Conservation (phyloP, 2,113 vertebrate genomes). For the Cygnus buccinator region DNA sequence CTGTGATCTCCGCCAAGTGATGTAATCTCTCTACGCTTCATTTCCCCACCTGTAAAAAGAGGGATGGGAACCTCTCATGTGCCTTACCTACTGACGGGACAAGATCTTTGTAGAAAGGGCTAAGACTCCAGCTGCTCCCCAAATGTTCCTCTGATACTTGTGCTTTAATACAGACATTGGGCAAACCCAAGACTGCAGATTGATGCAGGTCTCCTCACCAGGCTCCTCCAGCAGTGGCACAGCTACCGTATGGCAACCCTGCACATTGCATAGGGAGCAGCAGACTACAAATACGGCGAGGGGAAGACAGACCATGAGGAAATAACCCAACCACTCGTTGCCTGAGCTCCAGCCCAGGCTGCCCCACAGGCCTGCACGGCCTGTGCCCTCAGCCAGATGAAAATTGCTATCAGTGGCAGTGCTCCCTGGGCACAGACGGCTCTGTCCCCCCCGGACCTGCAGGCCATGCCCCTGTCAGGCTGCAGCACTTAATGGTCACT, state of each 20-base stretch:
- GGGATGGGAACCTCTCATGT: background rate
- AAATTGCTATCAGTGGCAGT: background rate
- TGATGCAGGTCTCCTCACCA: background rate
- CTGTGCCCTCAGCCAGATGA: background rate
- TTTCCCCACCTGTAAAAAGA: background rate
- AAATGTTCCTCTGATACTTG: rapidly evolving
- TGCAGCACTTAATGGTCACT: background rate
- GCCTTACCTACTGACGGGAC: rapidly evolving
- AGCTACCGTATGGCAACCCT: background rate
- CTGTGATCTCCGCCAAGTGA: background rate
- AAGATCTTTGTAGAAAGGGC: rapidly evolving
- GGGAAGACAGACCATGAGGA: background rate
- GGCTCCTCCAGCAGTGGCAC: background rate
- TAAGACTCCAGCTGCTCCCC: background rate
- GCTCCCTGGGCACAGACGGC: background rate
- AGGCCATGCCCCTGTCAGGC: background rate
- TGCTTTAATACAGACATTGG: background rate
- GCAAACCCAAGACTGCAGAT: background rate
- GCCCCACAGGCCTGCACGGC: background rate
- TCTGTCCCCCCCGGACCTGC: background rate
- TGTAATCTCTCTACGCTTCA: background rate
- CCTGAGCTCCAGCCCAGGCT: background rate
- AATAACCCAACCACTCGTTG: background rate
- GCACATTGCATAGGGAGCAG: background rate
- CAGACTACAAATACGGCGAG: rapidly evolving